phyloP scores from a whole-genome alignment of 2,888 invertebrate species.

The Mesochorus sp. region DNA sequence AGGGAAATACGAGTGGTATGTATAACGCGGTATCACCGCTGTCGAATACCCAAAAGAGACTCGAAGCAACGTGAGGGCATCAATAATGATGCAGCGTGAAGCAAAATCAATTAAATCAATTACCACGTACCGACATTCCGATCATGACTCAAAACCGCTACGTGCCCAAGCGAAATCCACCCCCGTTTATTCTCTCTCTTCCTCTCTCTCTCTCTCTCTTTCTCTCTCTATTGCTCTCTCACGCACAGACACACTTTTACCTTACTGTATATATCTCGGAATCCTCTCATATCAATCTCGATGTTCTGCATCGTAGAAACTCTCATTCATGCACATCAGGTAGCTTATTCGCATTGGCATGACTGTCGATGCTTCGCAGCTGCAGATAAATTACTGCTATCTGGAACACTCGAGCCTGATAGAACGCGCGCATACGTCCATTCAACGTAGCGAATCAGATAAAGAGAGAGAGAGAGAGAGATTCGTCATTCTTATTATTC shows the following conservation, averaged over 20 bases:
- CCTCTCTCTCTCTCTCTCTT: background rate
- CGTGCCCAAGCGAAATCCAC: slow-evolving; percentile 27
- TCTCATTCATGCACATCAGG: slow-evolving; percentile 51
- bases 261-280: slow-evolving; percentile 3
- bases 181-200: background rate
- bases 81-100: slow-evolving; percentile 73
- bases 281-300: slow-evolving; percentile 41
- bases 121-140: slow-evolving; percentile 65
- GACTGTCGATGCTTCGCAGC: slow-evolving; percentile 12
- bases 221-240: slow-evolving; percentile 18
- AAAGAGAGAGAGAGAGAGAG: too few relatives aligned
- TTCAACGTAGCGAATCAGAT: slow-evolving; percentile 9
- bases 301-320: slow-evolving; percentile 33
- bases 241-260: too few relatives aligned
- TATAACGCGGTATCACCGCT: background rate
- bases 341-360: slow-evolving; percentile 38
- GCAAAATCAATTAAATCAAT: slow-evolving; percentile 77
- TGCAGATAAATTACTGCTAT: slow-evolving; percentile 44
- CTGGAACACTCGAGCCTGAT: slow-evolving; percentile 28
- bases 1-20: background rate
- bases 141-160: slow-evolving; percentile 64
- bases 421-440: slow-evolving; percentile 27
- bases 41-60: slow-evolving; percentile 21
- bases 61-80: slow-evolving; percentile 64
- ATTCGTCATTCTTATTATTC: slow-evolving; percentile 18